Conservation (phyloP, 2,888 invertebrate genomes). For the Phrixothrix hirtus region DNA sequence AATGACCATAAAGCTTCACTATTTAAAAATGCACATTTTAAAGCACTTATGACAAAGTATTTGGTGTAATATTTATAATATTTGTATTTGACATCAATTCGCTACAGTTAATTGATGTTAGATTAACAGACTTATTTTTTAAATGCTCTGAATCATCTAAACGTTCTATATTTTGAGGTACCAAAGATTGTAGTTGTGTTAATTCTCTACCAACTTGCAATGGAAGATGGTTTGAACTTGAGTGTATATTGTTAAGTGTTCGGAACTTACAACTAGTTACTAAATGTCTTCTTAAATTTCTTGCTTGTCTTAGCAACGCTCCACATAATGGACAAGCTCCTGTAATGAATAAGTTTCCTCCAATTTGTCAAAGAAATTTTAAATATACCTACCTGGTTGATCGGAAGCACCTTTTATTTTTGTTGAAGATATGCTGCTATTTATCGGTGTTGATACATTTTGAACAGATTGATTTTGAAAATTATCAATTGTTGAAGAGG, state of each 20-base stretch:
- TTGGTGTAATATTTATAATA: constrained; percentile 5
- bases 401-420: constrained; percentile 64
- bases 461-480: constrained; percentile 27
- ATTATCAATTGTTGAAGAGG: constrained; percentile 19
- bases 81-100: constrained; percentile 29
- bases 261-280: constrained; percentile 43
- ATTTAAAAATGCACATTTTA: no score
- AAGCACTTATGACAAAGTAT: background rate
- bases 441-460: constrained; percentile 22
- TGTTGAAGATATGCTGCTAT: constrained; percentile 30
- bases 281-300: constrained; percentile 63
- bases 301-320: constrained; percentile 63
- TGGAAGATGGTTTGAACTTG: no score
- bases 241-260: constrained; percentile 23
- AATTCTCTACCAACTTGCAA: constrained; percentile 29
- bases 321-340: constrained; percentile 64
- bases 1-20: no score
- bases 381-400: constrained; percentile 55
- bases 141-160: constrained; percentile 31
- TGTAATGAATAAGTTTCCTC: constrained; percentile 5
- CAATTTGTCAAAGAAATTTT: background rate
- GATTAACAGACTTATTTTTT: constrained; percentile 31
- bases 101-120: constrained; percentile 34
- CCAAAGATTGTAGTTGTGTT: constrained; percentile 33
- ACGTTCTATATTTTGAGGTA: constrained; percentile 33